A percentile compares a stretch with the other conserved stretches of the same genome.
Evolutionary conservation across 2,113 vertebrate species (phyloP).

Genomic region (Grammatotria lemairii): DNA sequence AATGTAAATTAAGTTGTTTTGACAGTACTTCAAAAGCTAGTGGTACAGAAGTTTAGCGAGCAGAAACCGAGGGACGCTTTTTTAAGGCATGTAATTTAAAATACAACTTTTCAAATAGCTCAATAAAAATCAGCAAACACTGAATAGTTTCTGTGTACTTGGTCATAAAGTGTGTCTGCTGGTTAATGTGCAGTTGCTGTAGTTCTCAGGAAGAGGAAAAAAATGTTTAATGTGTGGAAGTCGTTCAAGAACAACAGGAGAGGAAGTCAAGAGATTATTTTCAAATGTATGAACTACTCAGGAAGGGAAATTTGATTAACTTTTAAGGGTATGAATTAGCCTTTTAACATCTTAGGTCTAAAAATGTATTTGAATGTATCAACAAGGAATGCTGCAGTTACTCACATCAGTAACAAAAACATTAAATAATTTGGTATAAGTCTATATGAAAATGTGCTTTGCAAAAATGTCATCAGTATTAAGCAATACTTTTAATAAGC

Average conservation of each 20-base stretch:
- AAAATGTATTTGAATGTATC: background rate
- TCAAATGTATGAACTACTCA: background rate
- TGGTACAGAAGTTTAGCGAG: background rate
- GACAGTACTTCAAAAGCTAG: background rate
- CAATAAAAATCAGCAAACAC: background rate
- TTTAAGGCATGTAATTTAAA: background rate
- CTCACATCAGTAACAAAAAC: background rate
- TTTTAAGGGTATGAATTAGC: background rate
- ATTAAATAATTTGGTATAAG: background rate
- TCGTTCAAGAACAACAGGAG: background rate
- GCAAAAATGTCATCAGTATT: background rate
- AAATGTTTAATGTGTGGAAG: background rate
- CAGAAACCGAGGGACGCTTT: background rate
- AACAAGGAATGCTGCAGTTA: background rate
- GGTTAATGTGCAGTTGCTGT: background rate
- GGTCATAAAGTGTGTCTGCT: background rate
- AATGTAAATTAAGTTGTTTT: background rate
- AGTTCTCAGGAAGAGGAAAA: background rate
- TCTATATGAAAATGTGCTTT: background rate
- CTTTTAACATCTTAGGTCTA: background rate
- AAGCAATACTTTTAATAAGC: background rate
- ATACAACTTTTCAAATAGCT: background rate
- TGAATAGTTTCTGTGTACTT: background rate
- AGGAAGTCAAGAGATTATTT: background rate
- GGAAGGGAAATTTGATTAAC: background rate